Evolutionary conservation across 2,888 invertebrate genomes (phyloP), one percentile per base, ranked within the genome.

Genomic region (Allophyes oxyacanthae): DNA sequence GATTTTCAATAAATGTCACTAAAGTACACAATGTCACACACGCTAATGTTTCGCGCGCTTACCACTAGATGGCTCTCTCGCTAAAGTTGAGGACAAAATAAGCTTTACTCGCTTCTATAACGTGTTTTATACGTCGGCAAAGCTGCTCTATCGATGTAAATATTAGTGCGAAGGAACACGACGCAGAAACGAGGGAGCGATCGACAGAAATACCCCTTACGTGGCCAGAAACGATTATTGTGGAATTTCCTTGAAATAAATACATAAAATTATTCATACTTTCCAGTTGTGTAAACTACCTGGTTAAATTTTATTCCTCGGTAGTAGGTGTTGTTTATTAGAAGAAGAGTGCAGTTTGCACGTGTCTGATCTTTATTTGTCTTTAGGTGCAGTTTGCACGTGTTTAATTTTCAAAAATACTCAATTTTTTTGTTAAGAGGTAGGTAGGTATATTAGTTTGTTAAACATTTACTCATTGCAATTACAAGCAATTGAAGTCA

Each of bases 31-130:
- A 80, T 75, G 64, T 72, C 77, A 82, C 87, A 85, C 86, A 73
- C 83, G 78, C 79, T 80, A 80, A 63, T 79, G 84, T 82, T 93
- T 88, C 78, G 64, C 83, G 77, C 81, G 84, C 68, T 73, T 76
- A 64, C 71, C 92, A 91, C 87, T 92, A 94, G 94, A 94, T 94
- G 94, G 92, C 94, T 87, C 93, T 92, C 91, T 86, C 88, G 79
- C 92, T 84, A 90, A 91, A 83, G 94, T 87, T 90, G 88, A 79
- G 88, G 89, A 86, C 87, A 83, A 93, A 94, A 93, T 94, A 94
- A 91, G 88, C 91, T 83, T 74, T 87, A 86, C 86, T 87, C 89
- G 87, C 85, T 90, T 87, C 84, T 85, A 90, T 89, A 90, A 87
- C 92, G 92, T 88, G 92, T 94, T 94, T 93, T 94, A 94, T 94